Percentiles rank a stretch among this genome's conserved stretches.
These are phyloP conservation scores for Sander lucioperca DNA, from an alignment of 2,113 vertebrate species.

Conservation along the genomic window DNA sequence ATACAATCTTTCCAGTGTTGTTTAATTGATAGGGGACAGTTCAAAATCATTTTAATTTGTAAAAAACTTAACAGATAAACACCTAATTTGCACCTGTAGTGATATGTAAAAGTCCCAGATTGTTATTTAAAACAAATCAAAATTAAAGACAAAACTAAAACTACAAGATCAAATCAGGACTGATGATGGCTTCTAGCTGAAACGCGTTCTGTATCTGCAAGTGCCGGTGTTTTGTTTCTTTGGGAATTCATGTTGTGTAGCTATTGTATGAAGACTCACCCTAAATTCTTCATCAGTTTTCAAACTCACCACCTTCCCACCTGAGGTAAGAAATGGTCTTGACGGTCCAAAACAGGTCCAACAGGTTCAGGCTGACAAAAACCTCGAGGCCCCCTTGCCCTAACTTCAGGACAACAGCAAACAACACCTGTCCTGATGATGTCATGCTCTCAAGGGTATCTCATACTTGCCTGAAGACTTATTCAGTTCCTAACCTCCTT, in stretches of 20 bases:
- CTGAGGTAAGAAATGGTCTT: slow-evolving; percentile 29
- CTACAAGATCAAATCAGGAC: too few relatives aligned
- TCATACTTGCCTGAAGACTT: slow-evolving; percentile 57
- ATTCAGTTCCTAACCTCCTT: slow-evolving; percentile 14
- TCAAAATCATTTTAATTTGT: not conserved
- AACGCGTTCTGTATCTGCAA: too few relatives aligned
- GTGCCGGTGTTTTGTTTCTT: too few relatives aligned
- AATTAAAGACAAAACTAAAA: not conserved
- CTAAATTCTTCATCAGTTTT: slow-evolving; percentile 5
- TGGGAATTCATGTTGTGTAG: not conserved
- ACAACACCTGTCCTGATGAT: slow-evolving; percentile 70
- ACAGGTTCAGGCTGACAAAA: slow-evolving; percentile 52
- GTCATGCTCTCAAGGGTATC: slow-evolving; percentile 72
- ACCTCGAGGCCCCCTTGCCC: slow-evolving; percentile 14
- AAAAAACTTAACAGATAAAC: not conserved
- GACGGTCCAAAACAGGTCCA: slow-evolving; percentile 47
- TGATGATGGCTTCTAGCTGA: too few relatives aligned
- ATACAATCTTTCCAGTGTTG: not conserved
- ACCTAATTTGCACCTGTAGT: not conserved
- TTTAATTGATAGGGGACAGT: not conserved
- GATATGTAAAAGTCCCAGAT: not conserved
- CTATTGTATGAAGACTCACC: not conserved
- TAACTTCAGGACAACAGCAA: slow-evolving; percentile 47
- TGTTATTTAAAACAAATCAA: not conserved
- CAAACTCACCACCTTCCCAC: slow-evolving; percentile 3